phyloP scores from a whole-genome alignment of 2,797 vertebrate genomes.

The Potorous gilbertii region DNA sequence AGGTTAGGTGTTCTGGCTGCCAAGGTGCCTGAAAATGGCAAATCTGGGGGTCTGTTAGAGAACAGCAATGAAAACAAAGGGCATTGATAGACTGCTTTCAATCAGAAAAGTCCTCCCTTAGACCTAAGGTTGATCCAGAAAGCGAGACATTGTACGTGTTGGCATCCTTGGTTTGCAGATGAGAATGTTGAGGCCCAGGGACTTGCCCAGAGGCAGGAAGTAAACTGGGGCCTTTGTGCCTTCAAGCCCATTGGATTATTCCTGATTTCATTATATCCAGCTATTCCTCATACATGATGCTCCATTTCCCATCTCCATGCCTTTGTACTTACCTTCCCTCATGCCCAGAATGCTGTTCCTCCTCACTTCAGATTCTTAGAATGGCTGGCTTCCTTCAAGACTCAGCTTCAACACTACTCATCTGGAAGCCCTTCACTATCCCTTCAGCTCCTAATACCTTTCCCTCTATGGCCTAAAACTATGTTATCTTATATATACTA shows the following conservation, averaged over 20 bases:
- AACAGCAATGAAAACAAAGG: background rate
- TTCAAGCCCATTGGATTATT: background rate
- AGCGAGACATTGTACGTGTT: background rate
- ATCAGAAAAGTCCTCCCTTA: background rate
- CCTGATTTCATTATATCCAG: background rate
- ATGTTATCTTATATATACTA: background rate
- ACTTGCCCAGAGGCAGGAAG: background rate
- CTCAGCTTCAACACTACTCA: background rate
- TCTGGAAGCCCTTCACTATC: background rate
- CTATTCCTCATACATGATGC: background rate
- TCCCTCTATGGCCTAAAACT: background rate
- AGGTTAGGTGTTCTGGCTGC: background rate
- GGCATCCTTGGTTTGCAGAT: background rate
- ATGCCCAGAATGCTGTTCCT: background rate
- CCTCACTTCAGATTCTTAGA: background rate
- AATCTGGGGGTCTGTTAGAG: background rate
- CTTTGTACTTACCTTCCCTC: background rate
- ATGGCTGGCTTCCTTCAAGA: background rate
- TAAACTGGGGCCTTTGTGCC: background rate
- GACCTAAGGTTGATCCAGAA: background rate
- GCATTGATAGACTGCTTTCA: too few species aligned
- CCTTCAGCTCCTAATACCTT: background rate
- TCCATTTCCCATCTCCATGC: background rate
- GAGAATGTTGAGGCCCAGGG: background rate
- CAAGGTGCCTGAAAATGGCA: accelerated